A percentile compares a stretch with the other conserved stretches of the same genome.
phyloP scores from a whole-genome alignment of 2,888 invertebrate genomes.

The Phaedon cochleariae region DNA sequence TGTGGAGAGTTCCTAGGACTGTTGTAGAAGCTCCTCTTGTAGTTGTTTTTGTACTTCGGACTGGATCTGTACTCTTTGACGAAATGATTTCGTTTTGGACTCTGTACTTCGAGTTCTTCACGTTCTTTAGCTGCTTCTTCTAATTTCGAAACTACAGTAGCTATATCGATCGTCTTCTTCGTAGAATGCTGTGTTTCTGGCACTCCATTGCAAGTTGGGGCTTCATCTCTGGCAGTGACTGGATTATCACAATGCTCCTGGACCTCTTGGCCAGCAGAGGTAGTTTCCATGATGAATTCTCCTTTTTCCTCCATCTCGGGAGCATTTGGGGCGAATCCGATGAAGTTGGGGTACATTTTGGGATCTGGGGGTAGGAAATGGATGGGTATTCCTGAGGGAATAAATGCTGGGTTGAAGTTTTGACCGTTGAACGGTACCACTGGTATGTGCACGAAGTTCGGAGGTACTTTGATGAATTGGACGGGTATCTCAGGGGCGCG shows the following conservation, averaged over 20 bases:
- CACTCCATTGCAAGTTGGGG: conserved; percentile 30
- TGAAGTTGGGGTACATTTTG: conserved; percentile 45
- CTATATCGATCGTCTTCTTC: conserved; percentile 56
- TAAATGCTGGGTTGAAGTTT: conserved; percentile 49
- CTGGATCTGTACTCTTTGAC: conserved; percentile 32
- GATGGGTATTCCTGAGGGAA: conserved; percentile 54
- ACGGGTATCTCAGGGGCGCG: conserved; percentile 46
- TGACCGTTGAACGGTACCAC: conserved; percentile 51
- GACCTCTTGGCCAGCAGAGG: conserved; percentile 11
- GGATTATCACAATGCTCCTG: conserved; percentile 31
- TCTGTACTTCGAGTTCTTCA: conserved; percentile 36
- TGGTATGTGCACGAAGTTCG: conserved; percentile 56
- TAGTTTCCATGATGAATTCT: conserved; percentile 15
- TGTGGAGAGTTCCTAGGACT: conserved; percentile 38
- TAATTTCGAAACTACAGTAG: conserved; percentile 60
- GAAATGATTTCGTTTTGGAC: conserved; percentile 28
- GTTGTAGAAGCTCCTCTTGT: conserved; percentile 41
- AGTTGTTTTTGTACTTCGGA: conserved; percentile 39
- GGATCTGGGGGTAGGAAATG: conserved; percentile 55
- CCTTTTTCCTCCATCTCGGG: conserved; percentile 26
- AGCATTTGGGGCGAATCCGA: conserved; percentile 45
- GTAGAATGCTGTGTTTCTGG: conserved; percentile 31
- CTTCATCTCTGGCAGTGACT: conserved; percentile 33
- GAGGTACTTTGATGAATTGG: conserved; percentile 53
- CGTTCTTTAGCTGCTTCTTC: conserved; percentile 60